phyloP scores from a whole-genome alignment of 2,113 vertebrate genomes.

The Gallinago paraguaiae region DNA sequence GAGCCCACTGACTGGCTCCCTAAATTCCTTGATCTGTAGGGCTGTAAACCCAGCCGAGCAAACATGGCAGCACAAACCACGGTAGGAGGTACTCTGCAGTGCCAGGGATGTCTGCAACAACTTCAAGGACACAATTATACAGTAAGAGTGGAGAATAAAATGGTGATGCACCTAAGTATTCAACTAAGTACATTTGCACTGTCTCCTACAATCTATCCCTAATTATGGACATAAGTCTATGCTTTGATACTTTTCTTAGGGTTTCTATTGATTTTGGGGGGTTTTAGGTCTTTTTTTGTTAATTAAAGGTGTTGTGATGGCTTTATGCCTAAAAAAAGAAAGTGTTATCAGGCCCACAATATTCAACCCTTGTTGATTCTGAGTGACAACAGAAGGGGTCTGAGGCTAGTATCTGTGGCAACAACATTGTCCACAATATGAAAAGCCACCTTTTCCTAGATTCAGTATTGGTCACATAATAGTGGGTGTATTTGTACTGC shows the following conservation, averaged over 20 bases:
- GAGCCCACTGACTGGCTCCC: not conserved
- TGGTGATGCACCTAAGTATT: not conserved
- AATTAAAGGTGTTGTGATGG: rapidly evolving
- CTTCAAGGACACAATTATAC: not conserved
- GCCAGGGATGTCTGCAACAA: not conserved
- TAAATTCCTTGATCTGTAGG: not conserved
- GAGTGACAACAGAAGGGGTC: not conserved
- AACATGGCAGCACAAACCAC: not conserved
- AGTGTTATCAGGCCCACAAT: not conserved
- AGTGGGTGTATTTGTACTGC: not conserved
- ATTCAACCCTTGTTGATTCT: not conserved
- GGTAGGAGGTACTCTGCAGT: not conserved
- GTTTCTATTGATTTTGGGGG: not conserved
- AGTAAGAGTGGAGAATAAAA: not conserved
- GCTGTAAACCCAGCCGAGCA: not conserved
- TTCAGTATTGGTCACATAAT: not conserved
- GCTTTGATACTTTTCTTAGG: not conserved
- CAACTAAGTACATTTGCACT: not conserved
- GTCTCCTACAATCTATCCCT: not conserved
- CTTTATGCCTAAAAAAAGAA: not conserved
- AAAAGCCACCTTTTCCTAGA: not conserved
- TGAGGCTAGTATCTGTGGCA: not conserved
- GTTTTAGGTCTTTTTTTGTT: not conserved
- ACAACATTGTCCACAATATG: not conserved
- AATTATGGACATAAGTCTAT: not conserved